A percentile compares a stretch with the other conserved stretches of the same genome.
These are phyloP conservation scores for Podotricha telesiphe DNA, from an alignment of 2,888 invertebrate species.

Conservation along the genomic window DNA sequence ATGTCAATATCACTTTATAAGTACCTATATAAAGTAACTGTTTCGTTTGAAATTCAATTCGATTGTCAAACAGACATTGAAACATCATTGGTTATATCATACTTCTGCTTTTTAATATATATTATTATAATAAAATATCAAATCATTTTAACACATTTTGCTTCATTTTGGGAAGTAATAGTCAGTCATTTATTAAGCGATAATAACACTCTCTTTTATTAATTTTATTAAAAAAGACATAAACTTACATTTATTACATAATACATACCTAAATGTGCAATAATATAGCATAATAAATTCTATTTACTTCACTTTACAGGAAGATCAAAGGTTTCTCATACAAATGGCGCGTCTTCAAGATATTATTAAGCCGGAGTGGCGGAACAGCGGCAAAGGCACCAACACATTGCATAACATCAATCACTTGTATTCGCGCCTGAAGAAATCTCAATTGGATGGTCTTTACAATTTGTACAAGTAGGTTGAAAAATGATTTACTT, in stretches of 20 bases:
- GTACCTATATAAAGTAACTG: no score
- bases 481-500: conserved; percentile 37
- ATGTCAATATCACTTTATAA: no score
- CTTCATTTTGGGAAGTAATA: no score
- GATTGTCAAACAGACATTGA: no score
- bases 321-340: conserved; percentile 92
- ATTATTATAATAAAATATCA: no score
- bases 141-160: no score
- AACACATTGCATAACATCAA: conserved; percentile 89
- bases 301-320: conserved; percentile 67
- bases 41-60: no score
- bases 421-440: conserved; percentile 90
- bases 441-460: conserved; percentile 88
- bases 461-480: conserved; percentile 92
- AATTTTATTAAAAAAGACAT: no score
- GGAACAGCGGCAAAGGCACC: conserved; percentile 90
- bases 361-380: conserved; percentile 92
- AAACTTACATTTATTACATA: background rate
- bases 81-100: no score
- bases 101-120: no score
- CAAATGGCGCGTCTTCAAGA: conserved; percentile 89
- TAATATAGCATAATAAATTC: background rate
- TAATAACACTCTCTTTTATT: no score
- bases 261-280: background rate
- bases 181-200: no score